phyloP scores from a whole-genome alignment of 37 sponge, comb jelly and placozoan genomes.

The Spongilla lacustris region DNA sequence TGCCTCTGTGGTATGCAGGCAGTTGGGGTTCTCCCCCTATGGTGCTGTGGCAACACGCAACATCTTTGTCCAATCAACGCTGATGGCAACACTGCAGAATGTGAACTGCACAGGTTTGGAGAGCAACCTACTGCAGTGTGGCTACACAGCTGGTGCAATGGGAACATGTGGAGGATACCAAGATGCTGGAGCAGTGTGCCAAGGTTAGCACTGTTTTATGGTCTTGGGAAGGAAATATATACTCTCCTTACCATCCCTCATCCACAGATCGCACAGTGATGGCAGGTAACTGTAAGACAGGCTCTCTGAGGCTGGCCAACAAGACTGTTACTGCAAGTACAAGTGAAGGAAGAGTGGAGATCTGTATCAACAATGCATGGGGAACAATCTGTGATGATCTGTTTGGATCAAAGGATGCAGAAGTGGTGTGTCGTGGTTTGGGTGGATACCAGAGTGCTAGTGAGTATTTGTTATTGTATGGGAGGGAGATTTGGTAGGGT shows the following conservation, averaged over 20 bases:
- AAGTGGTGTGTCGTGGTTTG: background rate
- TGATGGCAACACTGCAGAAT: background rate
- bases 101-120: background rate
- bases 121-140: background rate
- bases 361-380: background rate
- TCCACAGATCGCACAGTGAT: background rate
- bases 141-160: background rate
- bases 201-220: too few species aligned
- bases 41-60: background rate
- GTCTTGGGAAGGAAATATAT: background rate
- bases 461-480: too few species aligned
- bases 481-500: background rate
- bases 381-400: constrained; percentile 34
- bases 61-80: background rate
- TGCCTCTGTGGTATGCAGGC: background rate
- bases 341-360: constrained; percentile 1
- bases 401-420: constrained; percentile 29
- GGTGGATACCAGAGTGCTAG: background rate
- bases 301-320: constrained; percentile 19
- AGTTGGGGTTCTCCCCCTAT: constrained; percentile 5
- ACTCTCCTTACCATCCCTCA: too few species aligned
- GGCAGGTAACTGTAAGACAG: constrained; percentile 6
- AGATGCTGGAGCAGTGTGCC: background rate
- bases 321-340: constrained; percentile 3
- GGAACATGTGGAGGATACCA: background rate